Base-by-base conservation (phyloP, 1,140 invertebrate genomes). In the Maniola jurtina region DNA sequence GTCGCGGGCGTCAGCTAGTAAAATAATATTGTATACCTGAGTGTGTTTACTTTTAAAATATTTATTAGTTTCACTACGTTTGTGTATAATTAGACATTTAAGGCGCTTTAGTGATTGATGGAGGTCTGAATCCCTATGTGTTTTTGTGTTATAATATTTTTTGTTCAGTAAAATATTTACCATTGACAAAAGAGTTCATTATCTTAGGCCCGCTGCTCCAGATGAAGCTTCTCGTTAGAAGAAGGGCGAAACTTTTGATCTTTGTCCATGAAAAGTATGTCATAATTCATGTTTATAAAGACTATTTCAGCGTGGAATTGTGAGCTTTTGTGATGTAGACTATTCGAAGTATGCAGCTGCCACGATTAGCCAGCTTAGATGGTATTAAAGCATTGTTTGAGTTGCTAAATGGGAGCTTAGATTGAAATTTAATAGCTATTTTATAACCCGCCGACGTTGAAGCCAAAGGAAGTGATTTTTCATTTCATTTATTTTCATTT, bases 271-370 rank as follows among this genome's bases (percentile, higher is more conserved):
- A 25, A 50, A 16, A 50, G 6, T 25, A 50, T 6, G 6, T 7
- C 11, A 16, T 50, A 16, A 6, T 16, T 15, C 2, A 15, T 7
- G 16, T 6, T 7, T 50, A 4, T 11, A 50, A 16, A 50, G 48
- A 9, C 14, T 25, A 25, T 25, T 50, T 50, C 15, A 7, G 48
- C 0, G 15, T 50, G 48, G 16, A 25, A 7, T 5, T 5, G 1
- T 6, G 14, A 6, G 48, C 10, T 13, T 50, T 50, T 25, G 16
- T 50, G 48, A 50, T 15, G 14, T 14, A 50, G 48, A 25, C 48
- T 50, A 50, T 50, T 50, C 48, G 15, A 50, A 50, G 10, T 50
- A 50, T 50, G 48, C 48, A 50, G 16, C 48, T 50, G 48, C 48
- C 1, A 8, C 48, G 48, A 50, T 50, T 50, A 50, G 48, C 48